A percentile compares a stretch with the other conserved stretches of the same genome.
These are phyloP conservation scores for Thamnophis sirtalis DNA, from an alignment of 2,113 vertebrate species.

Conservation along the genomic window DNA sequence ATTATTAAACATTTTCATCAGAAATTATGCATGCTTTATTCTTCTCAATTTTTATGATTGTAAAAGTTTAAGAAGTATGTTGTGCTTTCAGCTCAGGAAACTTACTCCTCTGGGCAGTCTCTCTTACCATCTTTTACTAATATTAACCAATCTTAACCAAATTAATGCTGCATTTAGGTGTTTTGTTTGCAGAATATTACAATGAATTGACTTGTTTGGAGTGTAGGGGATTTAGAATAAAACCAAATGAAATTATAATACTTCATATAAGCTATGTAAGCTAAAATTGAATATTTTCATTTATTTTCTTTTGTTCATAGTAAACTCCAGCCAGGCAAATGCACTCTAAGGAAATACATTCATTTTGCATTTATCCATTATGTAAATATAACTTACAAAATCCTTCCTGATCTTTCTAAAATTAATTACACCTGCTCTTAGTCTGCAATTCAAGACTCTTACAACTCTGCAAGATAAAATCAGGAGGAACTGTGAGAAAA, in stretches of 20 bases:
- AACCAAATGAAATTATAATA: background rate
- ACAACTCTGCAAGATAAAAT: constrained; percentile 46
- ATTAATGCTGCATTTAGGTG: background rate
- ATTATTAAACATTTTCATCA: background rate
- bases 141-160: background rate
- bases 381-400: constrained; percentile 21
- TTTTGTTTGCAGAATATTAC: background rate
- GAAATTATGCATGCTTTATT: background rate
- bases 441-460: constrained; percentile 42
- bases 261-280: background rate
- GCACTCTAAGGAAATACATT: background rate
- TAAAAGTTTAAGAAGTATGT: background rate
- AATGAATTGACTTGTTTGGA: background rate
- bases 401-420: background rate
- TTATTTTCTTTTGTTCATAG: constrained; percentile 24
- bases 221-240: background rate
- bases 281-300: background rate
- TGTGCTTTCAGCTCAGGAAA: background rate
- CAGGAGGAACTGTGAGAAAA: constrained; percentile 55
- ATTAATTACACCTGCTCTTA: constrained; percentile 31
- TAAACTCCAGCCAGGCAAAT: rapidly evolving
- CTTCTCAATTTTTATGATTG: background rate
- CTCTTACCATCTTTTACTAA: background rate
- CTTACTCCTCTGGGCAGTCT: background rate
- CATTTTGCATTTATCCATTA: background rate